Percentiles rank a stretch among this genome's conserved stretches.
phyloP scores from a whole-genome alignment of 2,113 vertebrate species.

The Drymodes brunneopygia region DNA sequence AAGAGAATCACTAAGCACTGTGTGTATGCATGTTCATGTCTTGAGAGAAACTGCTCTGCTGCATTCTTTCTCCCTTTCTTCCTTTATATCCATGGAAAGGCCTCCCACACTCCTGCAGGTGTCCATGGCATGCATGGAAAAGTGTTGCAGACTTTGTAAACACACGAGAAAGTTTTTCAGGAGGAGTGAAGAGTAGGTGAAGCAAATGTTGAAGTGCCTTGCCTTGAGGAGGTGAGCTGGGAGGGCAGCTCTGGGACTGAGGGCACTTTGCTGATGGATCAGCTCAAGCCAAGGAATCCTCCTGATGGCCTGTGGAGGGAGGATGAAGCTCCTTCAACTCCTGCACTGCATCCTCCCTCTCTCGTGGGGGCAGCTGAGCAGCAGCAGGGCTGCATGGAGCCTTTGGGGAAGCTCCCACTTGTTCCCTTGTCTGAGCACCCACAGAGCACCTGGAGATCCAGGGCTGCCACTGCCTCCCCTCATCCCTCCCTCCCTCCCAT shows the following conservation, averaged over 20 bases:
- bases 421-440: neutral
- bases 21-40: neutral
- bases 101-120: rapidly evolving
- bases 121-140: neutral
- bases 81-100: neutral
- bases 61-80: neutral
- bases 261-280: neutral
- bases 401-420: rapidly evolving
- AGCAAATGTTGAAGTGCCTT: neutral
- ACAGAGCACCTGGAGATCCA: rapidly evolving
- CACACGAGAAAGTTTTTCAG: rapidly evolving
- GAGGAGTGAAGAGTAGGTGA: neutral
- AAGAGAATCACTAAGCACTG: neutral
- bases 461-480: neutral
- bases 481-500: neutral
- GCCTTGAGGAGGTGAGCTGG: neutral
- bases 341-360: rapidly evolving
- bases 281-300: neutral
- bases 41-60: neutral
- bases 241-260: rapidly evolving
- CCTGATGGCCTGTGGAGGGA: rapidly evolving
- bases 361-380: neutral
- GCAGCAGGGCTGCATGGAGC: rapidly evolving
- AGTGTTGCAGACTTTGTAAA: neutral
- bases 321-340: neutral